These are phyloP conservation scores for Lepisosteus oculatus DNA, from an alignment of 2,113 vertebrate species.

Conservation along the genomic window DNA sequence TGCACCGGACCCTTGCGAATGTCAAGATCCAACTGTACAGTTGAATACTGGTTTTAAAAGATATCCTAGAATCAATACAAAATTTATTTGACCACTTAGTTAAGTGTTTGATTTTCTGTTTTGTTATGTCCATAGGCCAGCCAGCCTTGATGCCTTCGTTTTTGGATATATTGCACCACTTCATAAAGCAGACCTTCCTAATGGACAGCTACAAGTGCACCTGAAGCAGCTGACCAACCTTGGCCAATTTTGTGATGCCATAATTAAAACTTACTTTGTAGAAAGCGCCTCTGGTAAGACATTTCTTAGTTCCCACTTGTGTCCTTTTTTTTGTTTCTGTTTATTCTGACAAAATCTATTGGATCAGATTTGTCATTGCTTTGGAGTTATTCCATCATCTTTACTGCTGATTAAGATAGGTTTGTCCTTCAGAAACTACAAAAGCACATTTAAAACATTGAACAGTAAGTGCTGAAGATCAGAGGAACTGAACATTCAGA, in stretches of 20 bases:
- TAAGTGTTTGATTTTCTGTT: background rate
- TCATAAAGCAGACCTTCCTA: constrained; percentile 83
- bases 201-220: constrained; percentile 85
- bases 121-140: constrained; percentile 71
- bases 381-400: no score
- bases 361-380: no score
- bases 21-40: no score
- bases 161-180: constrained; percentile 92
- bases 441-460: no score
- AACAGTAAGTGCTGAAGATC: no score
- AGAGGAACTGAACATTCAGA: no score
- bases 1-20: no score
- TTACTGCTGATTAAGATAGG: no score
- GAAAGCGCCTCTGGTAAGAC: constrained; percentile 67
- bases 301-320: background rate
- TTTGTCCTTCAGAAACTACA: no score
- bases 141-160: constrained; percentile 91
- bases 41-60: no score
- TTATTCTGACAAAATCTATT: background rate
- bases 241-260: constrained; percentile 84
- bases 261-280: constrained; percentile 81
- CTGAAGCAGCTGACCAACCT: constrained; percentile 88
- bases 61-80: no score
- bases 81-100: no score
- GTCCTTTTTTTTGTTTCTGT: background rate